Evolutionary conservation across 2,888 invertebrate species (phyloP), one percentile per base, ranked within the genome.

Genomic region (Saturnia pavonia): DNA sequence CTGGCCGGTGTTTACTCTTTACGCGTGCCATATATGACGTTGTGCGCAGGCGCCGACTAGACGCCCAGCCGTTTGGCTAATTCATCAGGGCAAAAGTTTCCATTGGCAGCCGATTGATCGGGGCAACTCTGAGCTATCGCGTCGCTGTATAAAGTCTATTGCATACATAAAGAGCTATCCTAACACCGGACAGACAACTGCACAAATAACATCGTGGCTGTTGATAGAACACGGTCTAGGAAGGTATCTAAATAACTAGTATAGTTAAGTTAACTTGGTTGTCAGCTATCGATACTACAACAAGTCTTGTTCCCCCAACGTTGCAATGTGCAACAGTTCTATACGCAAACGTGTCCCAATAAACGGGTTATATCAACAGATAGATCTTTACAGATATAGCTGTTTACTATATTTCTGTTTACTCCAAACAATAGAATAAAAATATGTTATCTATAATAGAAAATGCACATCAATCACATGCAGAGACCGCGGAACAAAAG

Each of bases 21-120:
- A 70, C 67, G 66, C 48, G 67, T 67, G 67, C 48, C 51, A 66
- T 57, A 68, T 48, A 40, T 34, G 45, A n/a, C 66, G 66, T 40
- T 51, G 65, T 48, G 79, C 81, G 79, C 80, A 75, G 82, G 86
- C 88, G 88, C 86, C 91, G 88, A 87, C 85, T 76, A 79, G 91
- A 83, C 91, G 91, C 86, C 82, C 78, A 80, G 76, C 76, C 85
- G 81, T 86, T 91, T 92, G 92, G 91, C 87, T 93, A 91, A 92
- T 93, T 93, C 92, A 93, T 93, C 88, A 91, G 88, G 85, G 84
- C 85, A 81, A 84, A 79, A 78, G 85, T 65, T 60, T 60, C 57
- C 57, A 60, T 27, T 12, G 57, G 16, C 27, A 25, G 14, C 27
- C 25, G 57, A 60, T 60, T 25, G 16, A 27, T 7, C 22, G 54